Base-by-base conservation (phyloP, 2,888 invertebrate species). In the Drosophila yooni region DNA sequence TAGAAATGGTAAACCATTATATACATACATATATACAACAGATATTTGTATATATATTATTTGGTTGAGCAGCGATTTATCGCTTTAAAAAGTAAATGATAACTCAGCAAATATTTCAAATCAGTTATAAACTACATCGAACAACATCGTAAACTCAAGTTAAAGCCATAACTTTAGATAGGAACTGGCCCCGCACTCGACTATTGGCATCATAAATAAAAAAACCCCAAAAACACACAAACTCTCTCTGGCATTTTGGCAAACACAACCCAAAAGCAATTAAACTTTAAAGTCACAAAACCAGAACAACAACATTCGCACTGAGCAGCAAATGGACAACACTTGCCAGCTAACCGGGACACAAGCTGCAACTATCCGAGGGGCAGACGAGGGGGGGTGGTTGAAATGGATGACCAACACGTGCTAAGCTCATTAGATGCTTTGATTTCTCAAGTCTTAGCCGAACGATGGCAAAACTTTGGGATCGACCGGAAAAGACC, bases 371-470 rank as follows among this genome's bases (percentile, higher is more conserved):
- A 38, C 43, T 7, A 46, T 15, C 25, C 25, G 21, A 34, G 48
- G 38, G 50, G 51, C 5, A 18, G 58, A 29, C 1, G 8, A 5
- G 13, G 11, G 56, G 29, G 29, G 36, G 40, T 15, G 33, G 33
- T 48, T 65, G 51, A 68, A 76, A 83, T 74, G 61, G 77, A 82
- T 83, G 87, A 70, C 82, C 84, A 82, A 73, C 89, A 87, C 89
- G 88, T 89, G 85, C 89, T 85, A 87, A 85, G 85, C 89, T 85
- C 84, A 85, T 85, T 89, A 89, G 82, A 78, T 72, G 69, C 74
- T 77, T 68, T 89, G 85, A 85, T 89, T 85, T 82, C 73, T 54
- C 54, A 57, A 79, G 61, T 59, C 66, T 52, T 11, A 51, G 27
- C 33, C 50, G 34, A 36, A 29, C 18, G 40, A 31, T 27, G 34